Conservation (phyloP, 2,113 vertebrate species). For the Glaucidium brasilianum region DNA sequence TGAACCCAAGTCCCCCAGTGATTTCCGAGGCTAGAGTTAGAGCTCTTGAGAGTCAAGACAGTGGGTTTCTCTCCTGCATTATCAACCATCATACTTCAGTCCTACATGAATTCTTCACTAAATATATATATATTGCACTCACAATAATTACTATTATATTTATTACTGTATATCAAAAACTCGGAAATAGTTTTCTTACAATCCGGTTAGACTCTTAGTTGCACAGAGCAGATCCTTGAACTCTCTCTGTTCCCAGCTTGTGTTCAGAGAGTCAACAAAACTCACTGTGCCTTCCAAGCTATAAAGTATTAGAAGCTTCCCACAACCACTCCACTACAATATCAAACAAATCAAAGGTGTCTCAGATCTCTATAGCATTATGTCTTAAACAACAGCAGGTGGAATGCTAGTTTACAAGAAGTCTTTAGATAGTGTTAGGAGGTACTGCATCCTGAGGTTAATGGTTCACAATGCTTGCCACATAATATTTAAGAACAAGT, state of each 20-base stretch:
- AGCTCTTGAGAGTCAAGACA: background rate
- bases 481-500: background rate
- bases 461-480: background rate
- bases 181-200: background rate
- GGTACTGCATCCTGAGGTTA: background rate
- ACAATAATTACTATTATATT: background rate
- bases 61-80: background rate
- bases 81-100: background rate
- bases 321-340: background rate
- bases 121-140: background rate
- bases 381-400: background rate
- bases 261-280: background rate
- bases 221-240: background rate
- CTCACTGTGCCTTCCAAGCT: background rate
- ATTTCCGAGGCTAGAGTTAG: background rate
- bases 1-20: background rate
- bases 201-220: background rate
- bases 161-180: background rate
- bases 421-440: background rate
- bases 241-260: background rate
- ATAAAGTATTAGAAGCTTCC: background rate
- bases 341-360: background rate
- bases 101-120: background rate
- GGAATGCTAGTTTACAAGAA: background rate
- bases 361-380: background rate